These are phyloP conservation scores for Podarcis lilfordi DNA, from an alignment of 2,797 vertebrate species.

Conservation along the genomic window DNA sequence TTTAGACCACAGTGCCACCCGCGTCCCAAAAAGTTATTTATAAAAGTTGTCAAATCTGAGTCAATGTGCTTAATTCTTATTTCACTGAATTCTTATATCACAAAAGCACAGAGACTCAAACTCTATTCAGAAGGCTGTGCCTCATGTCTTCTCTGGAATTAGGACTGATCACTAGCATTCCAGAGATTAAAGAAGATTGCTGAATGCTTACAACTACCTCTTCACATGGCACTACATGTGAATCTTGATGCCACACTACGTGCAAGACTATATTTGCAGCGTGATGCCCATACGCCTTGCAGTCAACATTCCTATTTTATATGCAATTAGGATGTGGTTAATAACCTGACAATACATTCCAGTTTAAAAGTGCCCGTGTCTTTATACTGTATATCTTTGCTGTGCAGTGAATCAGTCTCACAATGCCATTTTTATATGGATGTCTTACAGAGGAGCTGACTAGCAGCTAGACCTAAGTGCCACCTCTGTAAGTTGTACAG, in stretches of 20 bases:
- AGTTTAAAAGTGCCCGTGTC: constrained; percentile 11
- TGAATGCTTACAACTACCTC: constrained; percentile 8
- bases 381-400: constrained; percentile 1
- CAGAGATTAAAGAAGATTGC: neutral
- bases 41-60: neutral
- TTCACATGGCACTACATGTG: constrained; percentile 19
- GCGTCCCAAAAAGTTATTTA: neutral
- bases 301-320: constrained; percentile 3
- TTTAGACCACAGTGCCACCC: too few species aligned
- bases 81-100: neutral
- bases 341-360: constrained; percentile 14
- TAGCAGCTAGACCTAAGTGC: neutral
- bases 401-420: neutral
- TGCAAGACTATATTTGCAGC: neutral
- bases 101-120: neutral
- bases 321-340: constrained; percentile 7
- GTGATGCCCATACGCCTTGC: neutral
- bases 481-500: neutral
- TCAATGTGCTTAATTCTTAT: neutral
- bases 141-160: neutral
- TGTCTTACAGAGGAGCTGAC: neutral
- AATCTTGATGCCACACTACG: neutral
- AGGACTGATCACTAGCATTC: neutral
- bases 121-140: neutral
- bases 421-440: neutral